These are phyloP conservation scores for Xenopus petersii DNA, from an alignment of 2,797 vertebrate genomes.

Conservation along the genomic window DNA sequence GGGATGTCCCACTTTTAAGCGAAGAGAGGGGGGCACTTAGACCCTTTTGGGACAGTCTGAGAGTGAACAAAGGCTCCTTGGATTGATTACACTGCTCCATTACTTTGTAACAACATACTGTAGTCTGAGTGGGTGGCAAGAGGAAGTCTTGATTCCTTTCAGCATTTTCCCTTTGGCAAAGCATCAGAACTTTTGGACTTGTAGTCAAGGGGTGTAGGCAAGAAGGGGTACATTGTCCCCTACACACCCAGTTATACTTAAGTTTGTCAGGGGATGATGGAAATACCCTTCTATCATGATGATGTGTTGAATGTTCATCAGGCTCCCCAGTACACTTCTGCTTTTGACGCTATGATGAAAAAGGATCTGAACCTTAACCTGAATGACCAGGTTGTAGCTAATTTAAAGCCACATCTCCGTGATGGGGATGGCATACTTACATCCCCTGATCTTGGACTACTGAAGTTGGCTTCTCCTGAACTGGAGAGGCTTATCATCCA, in stretches of 20 bases:
- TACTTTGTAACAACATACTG: neutral
- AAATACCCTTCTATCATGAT: conserved; percentile 83
- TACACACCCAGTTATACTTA: neutral
- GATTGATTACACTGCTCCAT: too few species aligned
- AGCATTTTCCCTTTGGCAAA: too few species aligned
- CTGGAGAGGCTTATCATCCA: conserved; percentile 92
- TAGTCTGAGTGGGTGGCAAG: neutral
- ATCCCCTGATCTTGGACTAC: conserved; percentile 81
- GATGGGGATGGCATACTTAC: conserved; percentile 67
- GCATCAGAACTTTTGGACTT: neutral
- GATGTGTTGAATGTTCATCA: conserved; percentile 68
- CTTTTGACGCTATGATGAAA: conserved; percentile 79
- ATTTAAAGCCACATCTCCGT: conserved; percentile 71
- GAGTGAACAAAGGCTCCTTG: too few species aligned
- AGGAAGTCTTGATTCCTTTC: too few species aligned
- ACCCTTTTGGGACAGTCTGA: too few species aligned
- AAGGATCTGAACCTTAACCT: conserved; percentile 83
- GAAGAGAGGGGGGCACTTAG: too few species aligned
- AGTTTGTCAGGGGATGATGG: conserved; percentile 76
- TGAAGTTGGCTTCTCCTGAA: conserved; percentile 87
- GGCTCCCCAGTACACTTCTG: conserved; percentile 50
- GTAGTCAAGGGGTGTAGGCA: neutral
- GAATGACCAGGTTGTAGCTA: conserved; percentile 74
- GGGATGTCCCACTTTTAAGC: too few species aligned
- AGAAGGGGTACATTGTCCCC: conserved; percentile 3